Percentiles rank a stretch among this genome's conserved stretches.
Conservation (phyloP, 2,888 invertebrate genomes). For the Drosophila maculinotata region DNA sequence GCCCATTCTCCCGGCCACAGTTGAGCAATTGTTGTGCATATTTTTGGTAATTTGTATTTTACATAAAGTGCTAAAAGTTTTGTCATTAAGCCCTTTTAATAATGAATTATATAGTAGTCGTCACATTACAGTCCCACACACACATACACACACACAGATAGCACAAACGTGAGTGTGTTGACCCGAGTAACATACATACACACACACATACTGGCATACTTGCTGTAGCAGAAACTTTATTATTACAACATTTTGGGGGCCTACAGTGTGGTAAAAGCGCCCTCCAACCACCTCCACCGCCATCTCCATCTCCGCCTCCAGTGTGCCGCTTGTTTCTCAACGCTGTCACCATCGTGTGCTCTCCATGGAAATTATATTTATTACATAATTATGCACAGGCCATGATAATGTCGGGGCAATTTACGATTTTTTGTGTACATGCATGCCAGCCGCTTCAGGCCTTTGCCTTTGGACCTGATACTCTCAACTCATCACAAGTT, state of each 20-base stretch:
- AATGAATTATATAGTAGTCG: slow-evolving; percentile 65
- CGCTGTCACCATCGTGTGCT: slow-evolving; percentile 20
- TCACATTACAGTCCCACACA: slow-evolving; percentile 44
- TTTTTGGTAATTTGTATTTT: slow-evolving; percentile 25
- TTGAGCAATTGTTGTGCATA: slow-evolving; percentile 26
- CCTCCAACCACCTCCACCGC: neutral
- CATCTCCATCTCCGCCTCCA: too few species aligned
- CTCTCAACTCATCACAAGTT: slow-evolving; percentile 2
- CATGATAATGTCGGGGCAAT: slow-evolving; percentile 38
- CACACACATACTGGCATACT: slow-evolving; percentile 14
- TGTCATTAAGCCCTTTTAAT: slow-evolving; percentile 79
- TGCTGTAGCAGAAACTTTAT: slow-evolving; percentile 41
- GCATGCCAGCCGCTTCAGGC: neutral
- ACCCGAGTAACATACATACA: slow-evolving; percentile 37
- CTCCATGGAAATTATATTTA: slow-evolving; percentile 73
- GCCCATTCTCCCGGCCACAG: neutral
- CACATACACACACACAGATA: slow-evolving; percentile 12
- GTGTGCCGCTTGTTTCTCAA: neutral
- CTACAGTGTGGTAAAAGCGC: slow-evolving; percentile 15
- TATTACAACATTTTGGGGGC: slow-evolving; percentile 47
- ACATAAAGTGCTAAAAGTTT: slow-evolving; percentile 65
- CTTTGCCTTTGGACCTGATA: neutral
- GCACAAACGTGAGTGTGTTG: slow-evolving; percentile 37
- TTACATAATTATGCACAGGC: slow-evolving; percentile 75
- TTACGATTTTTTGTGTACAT: slow-evolving; percentile 29